Evolutionary conservation across 2,888 invertebrate species (phyloP).

Genomic region (Embidobia sp.): DNA sequence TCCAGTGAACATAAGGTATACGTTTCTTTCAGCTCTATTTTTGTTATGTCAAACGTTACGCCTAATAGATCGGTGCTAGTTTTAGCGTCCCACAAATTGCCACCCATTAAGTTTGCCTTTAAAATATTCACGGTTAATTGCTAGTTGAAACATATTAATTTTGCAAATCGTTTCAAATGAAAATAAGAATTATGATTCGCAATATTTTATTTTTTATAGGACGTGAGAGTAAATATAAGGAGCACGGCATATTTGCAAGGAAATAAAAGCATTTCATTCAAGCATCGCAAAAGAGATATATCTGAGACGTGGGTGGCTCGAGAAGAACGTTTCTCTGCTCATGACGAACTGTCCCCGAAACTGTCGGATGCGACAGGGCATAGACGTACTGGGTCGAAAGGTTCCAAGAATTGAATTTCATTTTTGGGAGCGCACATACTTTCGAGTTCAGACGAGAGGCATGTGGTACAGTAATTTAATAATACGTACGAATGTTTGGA

Average conservation of each 20-base stretch:
- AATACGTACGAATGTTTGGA: constrained; percentile 29
- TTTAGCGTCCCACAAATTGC: too few relatives aligned
- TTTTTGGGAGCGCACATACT: constrained; percentile 59
- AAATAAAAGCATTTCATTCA: constrained; percentile 53
- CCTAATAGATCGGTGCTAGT: too few relatives aligned
- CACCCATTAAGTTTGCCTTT: too few relatives aligned
- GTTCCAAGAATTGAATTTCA: constrained; percentile 64
- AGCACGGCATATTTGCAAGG: too few relatives aligned
- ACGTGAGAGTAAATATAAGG: too few relatives aligned
- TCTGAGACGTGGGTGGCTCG: constrained; percentile 60
- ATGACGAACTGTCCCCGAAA: constrained; percentile 63
- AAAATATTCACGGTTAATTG: too few relatives aligned
- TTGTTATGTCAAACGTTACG: constrained; percentile 5
- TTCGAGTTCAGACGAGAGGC: constrained; percentile 59
- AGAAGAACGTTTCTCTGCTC: constrained; percentile 49
- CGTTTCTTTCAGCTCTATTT: constrained; percentile 26
- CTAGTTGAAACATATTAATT: too few relatives aligned
- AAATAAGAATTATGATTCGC: too few relatives aligned
- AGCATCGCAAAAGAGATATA: constrained; percentile 41
- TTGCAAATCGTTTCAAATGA: too few relatives aligned
- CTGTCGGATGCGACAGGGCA: constrained; percentile 58
- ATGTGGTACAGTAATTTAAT: constrained; percentile 57
- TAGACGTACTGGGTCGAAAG: constrained; percentile 60
- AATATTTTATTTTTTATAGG: too few relatives aligned
- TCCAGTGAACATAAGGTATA: constrained; percentile 22